A percentile compares a stretch with the other conserved stretches of the same genome.
Evolutionary conservation across 2,113 vertebrate genomes (phyloP).

Genomic region (Silurus glanis): DNA sequence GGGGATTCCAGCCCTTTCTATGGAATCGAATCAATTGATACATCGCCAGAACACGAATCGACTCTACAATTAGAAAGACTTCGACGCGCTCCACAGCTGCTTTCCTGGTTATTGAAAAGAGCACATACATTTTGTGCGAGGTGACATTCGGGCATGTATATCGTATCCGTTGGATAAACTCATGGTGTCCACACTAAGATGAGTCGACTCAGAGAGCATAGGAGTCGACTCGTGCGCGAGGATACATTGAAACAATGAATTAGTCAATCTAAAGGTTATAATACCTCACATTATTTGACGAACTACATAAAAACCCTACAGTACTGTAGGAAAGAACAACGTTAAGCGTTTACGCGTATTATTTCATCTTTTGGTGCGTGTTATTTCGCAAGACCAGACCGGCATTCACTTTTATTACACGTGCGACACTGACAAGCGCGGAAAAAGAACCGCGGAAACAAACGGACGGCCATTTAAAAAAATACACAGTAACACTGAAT

Average conservation of each 20-base stretch:
- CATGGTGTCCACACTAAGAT: neutral
- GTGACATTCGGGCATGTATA: accelerated
- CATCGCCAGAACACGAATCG: neutral
- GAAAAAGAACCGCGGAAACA: neutral
- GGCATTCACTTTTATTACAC: constrained; percentile 6
- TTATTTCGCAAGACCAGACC: neutral
- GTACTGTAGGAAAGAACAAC: neutral
- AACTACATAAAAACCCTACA: neutral
- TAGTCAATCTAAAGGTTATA: neutral
- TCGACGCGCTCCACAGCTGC: too few relatives aligned
- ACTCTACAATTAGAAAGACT: neutral
- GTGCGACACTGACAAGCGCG: neutral
- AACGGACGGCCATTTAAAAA: neutral
- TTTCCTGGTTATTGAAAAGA: neutral
- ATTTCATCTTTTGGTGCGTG: neutral
- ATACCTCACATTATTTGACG: neutral
- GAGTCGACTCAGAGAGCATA: neutral
- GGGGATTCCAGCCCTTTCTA: neutral
- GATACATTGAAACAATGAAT: neutral
- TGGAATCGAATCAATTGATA: neutral
- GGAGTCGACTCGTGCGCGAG: neutral
- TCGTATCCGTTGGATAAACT: neutral
- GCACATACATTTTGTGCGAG: neutral
- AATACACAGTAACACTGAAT: neutral
- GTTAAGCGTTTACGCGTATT: neutral